These are phyloP conservation scores for Hephaestus fuliginosus DNA, from an alignment of 2,797 vertebrate genomes.

Conservation along the genomic window DNA sequence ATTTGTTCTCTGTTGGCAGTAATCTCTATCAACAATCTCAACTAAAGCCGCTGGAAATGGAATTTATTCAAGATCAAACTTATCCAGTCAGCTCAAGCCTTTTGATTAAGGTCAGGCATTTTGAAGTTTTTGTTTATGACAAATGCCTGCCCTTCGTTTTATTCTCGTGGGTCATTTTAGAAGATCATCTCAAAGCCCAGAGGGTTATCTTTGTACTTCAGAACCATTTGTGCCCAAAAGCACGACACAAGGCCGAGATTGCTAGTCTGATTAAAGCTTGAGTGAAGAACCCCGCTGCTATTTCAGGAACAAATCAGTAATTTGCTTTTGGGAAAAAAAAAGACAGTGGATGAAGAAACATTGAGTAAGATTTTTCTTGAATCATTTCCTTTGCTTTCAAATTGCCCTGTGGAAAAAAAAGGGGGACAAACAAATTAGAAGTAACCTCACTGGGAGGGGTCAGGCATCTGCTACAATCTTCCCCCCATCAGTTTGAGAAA, in stretches of 20 bases:
- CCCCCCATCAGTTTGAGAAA: constrained; percentile 65
- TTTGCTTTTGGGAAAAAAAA: constrained; percentile 49
- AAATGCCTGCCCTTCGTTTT: constrained; percentile 48
- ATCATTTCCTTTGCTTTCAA: constrained; percentile 59
- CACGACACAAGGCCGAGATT: constrained; percentile 44
- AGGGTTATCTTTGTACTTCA: constrained; percentile 56
- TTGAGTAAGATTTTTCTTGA: constrained; percentile 57
- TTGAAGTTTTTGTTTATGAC: constrained; percentile 57
- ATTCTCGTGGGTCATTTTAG: constrained; percentile 47
- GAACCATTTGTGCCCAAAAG: constrained; percentile 49
- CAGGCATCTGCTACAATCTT: constrained; percentile 66
- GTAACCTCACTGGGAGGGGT: constrained; percentile 73
- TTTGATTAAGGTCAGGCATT: constrained; percentile 40
- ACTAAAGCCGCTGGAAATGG: constrained; percentile 17
- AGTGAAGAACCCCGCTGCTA: constrained; percentile 38
- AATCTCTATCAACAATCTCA: constrained; percentile 19
- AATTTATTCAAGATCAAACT: constrained; percentile 36
- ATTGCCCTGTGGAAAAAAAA: constrained; percentile 52
- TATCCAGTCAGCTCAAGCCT: constrained; percentile 19
- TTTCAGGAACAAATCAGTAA: constrained; percentile 63
- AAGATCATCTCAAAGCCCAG: constrained; percentile 55
- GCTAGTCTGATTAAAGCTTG: constrained; percentile 54
- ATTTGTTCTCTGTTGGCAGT: not conserved
- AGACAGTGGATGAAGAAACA: constrained; percentile 39
- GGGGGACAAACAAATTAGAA: constrained; percentile 73